These are phyloP conservation scores for Malacoctenus gilli DNA, from an alignment of 2,797 vertebrate species.

Conservation along the genomic window DNA sequence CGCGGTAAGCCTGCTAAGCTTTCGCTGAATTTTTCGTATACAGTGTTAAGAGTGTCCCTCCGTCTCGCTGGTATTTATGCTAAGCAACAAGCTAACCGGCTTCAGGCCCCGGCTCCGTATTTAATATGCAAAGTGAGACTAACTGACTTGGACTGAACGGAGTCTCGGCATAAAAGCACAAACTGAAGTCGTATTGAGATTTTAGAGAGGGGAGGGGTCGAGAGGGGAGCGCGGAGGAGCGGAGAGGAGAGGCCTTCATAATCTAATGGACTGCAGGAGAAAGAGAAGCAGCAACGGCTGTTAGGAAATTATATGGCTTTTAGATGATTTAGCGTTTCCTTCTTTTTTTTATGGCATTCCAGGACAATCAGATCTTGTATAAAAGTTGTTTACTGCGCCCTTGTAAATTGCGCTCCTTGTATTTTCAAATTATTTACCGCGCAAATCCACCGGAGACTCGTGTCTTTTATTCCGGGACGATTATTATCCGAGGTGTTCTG, in stretches of 20 bases:
- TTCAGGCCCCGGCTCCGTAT: not conserved
- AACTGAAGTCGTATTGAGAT: not conserved
- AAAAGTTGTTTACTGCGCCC: slow-evolving; percentile 51
- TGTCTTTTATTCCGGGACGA: slow-evolving; percentile 29
- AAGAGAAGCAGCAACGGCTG: slow-evolving; percentile 20
- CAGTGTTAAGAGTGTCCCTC: not conserved
- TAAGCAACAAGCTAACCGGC: not conserved
- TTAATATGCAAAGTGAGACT: slow-evolving; percentile 1
- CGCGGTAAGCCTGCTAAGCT: too few species aligned
- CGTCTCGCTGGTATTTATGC: not conserved
- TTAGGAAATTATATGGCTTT: slow-evolving; percentile 70
- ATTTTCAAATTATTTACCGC: slow-evolving; percentile 44
- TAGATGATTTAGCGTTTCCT: slow-evolving; percentile 65
- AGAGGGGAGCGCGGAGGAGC: not conserved
- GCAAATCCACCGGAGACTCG: slow-evolving; percentile 22
- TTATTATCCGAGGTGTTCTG: slow-evolving; percentile 16
- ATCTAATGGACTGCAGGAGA: slow-evolving; percentile 49
- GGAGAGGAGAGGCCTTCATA: slow-evolving; percentile 38
- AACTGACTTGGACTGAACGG: slow-evolving; percentile 1
- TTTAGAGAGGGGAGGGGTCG: not conserved
- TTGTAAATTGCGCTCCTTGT: slow-evolving; percentile 52
- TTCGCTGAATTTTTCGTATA: too few species aligned
- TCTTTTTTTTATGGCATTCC: slow-evolving; percentile 59
- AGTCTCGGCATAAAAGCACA: slow-evolving; percentile 12
- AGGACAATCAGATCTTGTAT: slow-evolving; percentile 55